These are phyloP conservation scores for Callithrix jacchus DNA, from an alignment of 2,113 vertebrate species.

Conservation along the genomic window DNA sequence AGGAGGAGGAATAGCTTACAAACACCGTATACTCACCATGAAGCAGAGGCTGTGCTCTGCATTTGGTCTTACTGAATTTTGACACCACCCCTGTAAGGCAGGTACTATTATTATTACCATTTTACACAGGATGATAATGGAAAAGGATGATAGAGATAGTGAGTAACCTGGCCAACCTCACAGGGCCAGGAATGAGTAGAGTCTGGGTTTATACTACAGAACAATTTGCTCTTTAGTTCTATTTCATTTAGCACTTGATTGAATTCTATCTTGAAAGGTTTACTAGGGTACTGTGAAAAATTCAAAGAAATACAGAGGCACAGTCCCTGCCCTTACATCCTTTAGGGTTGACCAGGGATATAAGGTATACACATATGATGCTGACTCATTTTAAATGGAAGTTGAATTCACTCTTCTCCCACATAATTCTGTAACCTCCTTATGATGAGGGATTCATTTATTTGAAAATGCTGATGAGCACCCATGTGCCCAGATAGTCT, in stretches of 20 bases:
- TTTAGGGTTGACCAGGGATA: not conserved
- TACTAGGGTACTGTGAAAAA: not conserved
- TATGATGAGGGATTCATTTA: not conserved
- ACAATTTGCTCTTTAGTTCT: not conserved
- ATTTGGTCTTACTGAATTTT: not conserved
- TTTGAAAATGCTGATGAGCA: not conserved
- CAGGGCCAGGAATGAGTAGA: not conserved
- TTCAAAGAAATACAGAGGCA: not conserved
- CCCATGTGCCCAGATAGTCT: not conserved
- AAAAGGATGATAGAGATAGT: not conserved
- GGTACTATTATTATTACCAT: not conserved
- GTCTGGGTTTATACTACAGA: not conserved
- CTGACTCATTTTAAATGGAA: not conserved
- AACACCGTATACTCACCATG: fast-evolving
- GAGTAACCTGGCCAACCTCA: not conserved
- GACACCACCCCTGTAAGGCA: not conserved
- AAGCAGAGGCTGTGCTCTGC: not conserved
- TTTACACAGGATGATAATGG: not conserved
- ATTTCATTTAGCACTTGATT: not conserved
- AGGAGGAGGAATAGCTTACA: not conserved
- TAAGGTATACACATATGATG: not conserved
- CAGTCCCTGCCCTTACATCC: not conserved
- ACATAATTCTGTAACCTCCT: not conserved
- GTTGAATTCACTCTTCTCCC: not conserved
- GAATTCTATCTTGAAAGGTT: not conserved